Conservation (phyloP, 37 sponge, comb jelly and placozoan genomes). For the Oscarella lobularis region DNA sequence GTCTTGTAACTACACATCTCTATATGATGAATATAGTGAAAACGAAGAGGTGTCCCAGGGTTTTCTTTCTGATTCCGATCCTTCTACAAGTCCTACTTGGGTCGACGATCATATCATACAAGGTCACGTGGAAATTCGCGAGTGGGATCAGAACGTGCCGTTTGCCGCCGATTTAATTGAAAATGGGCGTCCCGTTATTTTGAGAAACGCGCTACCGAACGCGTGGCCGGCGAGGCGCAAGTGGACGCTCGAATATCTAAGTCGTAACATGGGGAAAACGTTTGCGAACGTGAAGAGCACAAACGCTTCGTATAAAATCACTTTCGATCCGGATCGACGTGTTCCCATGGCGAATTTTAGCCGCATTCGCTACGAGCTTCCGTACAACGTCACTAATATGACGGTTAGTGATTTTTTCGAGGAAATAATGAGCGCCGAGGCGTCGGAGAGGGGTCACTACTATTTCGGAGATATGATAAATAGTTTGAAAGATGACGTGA, state of each 20-base stretch:
- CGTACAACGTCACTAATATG: conserved; percentile 48
- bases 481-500: conserved; percentile 26
- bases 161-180: conserved; percentile 30
- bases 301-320: conserved; percentile 26
- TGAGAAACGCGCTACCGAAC: conserved; percentile 39
- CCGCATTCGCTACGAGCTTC: conserved; percentile 40
- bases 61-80: background rate
- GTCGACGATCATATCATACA: conserved; percentile 5
- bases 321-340: conserved; percentile 68
- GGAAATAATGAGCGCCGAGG: conserved; percentile 22
- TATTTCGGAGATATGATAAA: conserved; percentile 50
- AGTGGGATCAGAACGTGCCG: conserved; percentile 34
- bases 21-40: background rate
- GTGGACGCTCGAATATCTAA: conserved; percentile 54
- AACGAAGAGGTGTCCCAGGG: background rate
- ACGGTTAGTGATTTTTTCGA: conserved; percentile 36
- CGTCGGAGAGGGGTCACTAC: conserved; percentile 51
- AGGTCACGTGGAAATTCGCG: background rate
- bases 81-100: background rate
- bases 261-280: conserved; percentile 13
- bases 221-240: conserved; percentile 46
- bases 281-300: conserved; percentile 55
- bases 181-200: conserved; percentile 29
- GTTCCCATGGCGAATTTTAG: conserved; percentile 29
- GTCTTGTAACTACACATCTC: no score